A percentile compares a stretch with the other conserved stretches of the same genome.
Evolutionary conservation across 2,113 vertebrate species (phyloP).

Genomic region (Colius striatus): DNA sequence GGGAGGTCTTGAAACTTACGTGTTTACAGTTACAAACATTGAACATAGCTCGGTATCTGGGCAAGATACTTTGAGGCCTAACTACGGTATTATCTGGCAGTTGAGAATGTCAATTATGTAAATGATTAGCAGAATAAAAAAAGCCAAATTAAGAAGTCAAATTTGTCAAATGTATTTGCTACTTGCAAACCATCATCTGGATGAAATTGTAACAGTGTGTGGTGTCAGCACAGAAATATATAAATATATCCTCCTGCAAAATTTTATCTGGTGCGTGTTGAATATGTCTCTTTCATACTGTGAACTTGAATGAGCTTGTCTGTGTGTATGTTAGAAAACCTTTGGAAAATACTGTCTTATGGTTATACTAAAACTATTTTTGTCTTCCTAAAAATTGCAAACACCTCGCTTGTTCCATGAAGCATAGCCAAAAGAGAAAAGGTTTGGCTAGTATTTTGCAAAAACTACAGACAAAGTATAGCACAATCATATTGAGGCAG

Average conservation of each 20-base stretch:
- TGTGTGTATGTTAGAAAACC: not conserved
- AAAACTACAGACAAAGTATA: not conserved
- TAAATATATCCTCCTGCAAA: not conserved
- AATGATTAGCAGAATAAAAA: not conserved
- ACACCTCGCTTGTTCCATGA: accelerated
- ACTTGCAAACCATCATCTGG: not conserved
- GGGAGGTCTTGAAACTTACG: not conserved
- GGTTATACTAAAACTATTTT: not conserved
- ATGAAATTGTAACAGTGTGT: not conserved
- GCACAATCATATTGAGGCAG: not conserved
- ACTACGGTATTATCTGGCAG: not conserved
- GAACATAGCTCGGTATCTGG: not conserved
- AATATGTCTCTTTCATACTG: accelerated
- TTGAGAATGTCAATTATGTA: not conserved
- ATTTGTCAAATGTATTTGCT: not conserved
- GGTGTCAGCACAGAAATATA: not conserved
- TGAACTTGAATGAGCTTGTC: not conserved
- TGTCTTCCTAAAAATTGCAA: not conserved
- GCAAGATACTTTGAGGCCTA: not conserved
- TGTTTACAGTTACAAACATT: not conserved
- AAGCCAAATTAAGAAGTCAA: not conserved
- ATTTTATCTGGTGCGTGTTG: not conserved
- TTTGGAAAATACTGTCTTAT: not conserved
- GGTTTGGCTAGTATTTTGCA: not conserved
- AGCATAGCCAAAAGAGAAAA: not conserved